Base-by-base conservation (phyloP, 2,113 vertebrate species). In the Notarius quadriscutis region DNA sequence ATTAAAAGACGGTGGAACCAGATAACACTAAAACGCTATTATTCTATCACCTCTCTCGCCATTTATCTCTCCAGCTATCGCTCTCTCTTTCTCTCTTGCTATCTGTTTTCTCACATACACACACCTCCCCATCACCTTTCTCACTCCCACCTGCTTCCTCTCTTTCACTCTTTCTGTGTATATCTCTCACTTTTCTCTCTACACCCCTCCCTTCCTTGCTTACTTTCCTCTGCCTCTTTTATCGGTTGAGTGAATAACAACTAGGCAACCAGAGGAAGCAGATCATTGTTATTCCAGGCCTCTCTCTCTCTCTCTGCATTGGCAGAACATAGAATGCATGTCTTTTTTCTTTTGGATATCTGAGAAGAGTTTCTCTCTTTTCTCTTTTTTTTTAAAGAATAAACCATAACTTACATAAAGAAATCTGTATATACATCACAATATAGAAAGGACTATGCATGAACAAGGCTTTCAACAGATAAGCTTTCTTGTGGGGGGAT, bases 181-280 rank as follows among this genome's bases (percentile, higher is more conserved):
- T 15, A 22, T 75, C 34, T 65, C 53, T 74, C 63, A 51, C 87
- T 63, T 51, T 71, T 17, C 79, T 55, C 74, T 85, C 78, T 79
- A 62, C 84, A 51, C 58, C 74, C 57, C 34, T 60, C 77, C 62
- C 80, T 63, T 25, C 77, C 48, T 67, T 27, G 50, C 25, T 69
- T 86, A 60, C 20, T 41, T 75, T 34, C 67, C 53, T 55, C 41
- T 58, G 63, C 87, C 85, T 84, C 84, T 71, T 34, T 84, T 41
- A 86, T 57, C 48, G 60, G 74, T 81, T 83, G 86, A 92, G 90
- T 92, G 90, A 91, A 92, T 90, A 87, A 90, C 84, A 72, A 87
- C 86, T 92, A 89, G 92, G 91, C 88, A 90, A 67, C 72, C 86
- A 53, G 55, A 79, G 51, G 87, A 87, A 83, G 58, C 85, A 86